phyloP scores from a whole-genome alignment of 1,140 invertebrate species.

The Heliconius melpomene region DNA sequence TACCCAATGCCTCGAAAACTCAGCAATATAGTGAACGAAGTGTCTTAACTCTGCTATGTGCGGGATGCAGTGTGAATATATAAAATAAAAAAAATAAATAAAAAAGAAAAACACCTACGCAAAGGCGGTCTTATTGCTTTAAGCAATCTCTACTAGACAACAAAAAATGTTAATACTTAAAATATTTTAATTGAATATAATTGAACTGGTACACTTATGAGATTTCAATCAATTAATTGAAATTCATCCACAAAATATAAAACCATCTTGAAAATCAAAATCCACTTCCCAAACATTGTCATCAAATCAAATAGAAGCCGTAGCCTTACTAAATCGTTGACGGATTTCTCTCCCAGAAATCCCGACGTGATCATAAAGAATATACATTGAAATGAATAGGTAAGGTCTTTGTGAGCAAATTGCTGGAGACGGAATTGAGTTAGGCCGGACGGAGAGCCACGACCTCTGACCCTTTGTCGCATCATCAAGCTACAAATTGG shows the following conservation, averaged over 20 bases:
- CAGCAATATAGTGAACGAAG: too few relatives aligned
- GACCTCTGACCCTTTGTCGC: conserved; percentile 49
- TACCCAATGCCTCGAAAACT: too few relatives aligned
- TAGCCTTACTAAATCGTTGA: conserved; percentile 30
- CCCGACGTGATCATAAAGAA: conserved; percentile 36
- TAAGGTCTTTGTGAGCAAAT: conserved; percentile 47
- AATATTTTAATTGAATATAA: too few relatives aligned
- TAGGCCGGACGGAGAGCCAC: conserved; percentile 35
- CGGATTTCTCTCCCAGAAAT: conserved; percentile 35
- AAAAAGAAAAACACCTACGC: too few relatives aligned
- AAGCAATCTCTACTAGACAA: too few relatives aligned
- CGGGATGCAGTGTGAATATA: too few relatives aligned
- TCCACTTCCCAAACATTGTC: conserved; percentile 27
- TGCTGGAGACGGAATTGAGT: conserved; percentile 47
- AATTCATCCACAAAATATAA: background rate
- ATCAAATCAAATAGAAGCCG: conserved; percentile 35
- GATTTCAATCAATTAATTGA: too few relatives aligned
- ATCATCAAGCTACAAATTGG: conserved; percentile 69
- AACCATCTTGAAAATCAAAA: background rate
- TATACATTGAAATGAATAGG: conserved; percentile 46
- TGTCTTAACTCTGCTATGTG: too few relatives aligned
- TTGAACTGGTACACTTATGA: too few relatives aligned
- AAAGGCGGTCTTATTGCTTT: too few relatives aligned
- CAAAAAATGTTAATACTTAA: too few relatives aligned
- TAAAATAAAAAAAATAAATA: too few relatives aligned